These are phyloP conservation scores for Vombatus ursinus DNA, from an alignment of 2,113 vertebrate species.

Conservation along the genomic window DNA sequence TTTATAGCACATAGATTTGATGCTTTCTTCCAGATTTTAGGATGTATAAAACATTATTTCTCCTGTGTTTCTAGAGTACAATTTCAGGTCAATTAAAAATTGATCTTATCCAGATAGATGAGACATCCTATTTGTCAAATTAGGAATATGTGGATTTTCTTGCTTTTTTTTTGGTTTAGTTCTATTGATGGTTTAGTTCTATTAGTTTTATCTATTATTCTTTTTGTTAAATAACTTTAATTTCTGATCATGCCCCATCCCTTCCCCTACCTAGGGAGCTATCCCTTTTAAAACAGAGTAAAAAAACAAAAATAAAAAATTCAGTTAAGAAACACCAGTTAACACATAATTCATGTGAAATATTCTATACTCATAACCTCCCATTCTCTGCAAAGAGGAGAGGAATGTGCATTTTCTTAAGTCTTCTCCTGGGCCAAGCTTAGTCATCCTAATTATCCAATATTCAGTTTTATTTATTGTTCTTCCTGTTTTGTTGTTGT, in stretches of 20 bases:
- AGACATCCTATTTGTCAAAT: conserved; percentile 21
- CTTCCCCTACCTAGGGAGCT: background rate
- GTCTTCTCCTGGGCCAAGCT: background rate
- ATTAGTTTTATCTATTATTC: too few relatives aligned
- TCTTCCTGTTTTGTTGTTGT: background rate
- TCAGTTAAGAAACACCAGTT: background rate
- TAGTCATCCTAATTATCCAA: background rate
- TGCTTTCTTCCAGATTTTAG: conserved; percentile 45
- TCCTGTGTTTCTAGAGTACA: conserved; percentile 51
- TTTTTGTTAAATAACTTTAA: background rate
- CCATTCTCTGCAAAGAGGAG: background rate
- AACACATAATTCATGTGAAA: background rate
- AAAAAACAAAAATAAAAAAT: background rate
- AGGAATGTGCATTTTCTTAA: background rate
- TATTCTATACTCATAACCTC: background rate
- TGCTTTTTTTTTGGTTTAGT: background rate
- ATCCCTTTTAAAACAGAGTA: background rate
- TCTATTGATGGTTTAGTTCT: background rate
- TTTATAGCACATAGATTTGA: conserved; percentile 48
- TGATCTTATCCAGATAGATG: conserved; percentile 46
- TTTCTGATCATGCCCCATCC: background rate
- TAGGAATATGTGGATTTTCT: background rate
- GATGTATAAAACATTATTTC: conserved; percentile 42
- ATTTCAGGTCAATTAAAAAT: conserved; percentile 34
- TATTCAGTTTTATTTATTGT: background rate